phyloP scores from a whole-genome alignment of 2,113 vertebrate species.

The Myiagra hebetior region DNA sequence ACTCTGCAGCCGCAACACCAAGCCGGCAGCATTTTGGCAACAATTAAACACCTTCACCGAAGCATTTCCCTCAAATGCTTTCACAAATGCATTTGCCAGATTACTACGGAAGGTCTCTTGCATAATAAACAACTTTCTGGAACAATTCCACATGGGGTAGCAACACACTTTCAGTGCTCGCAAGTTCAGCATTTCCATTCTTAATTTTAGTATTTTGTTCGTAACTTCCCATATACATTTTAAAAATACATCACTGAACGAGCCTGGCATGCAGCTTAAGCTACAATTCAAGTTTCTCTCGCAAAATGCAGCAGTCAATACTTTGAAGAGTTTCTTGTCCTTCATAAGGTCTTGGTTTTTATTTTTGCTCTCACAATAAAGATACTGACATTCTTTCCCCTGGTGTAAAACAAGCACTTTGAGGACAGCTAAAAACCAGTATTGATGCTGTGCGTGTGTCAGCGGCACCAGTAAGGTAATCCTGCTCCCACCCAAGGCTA shows the following conservation, averaged over 20 bases:
- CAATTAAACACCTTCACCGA: background rate
- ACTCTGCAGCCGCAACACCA: background rate
- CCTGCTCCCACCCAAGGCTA: background rate
- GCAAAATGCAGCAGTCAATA: background rate
- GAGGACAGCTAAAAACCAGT: background rate
- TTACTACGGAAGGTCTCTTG: background rate
- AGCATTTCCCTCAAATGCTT: background rate
- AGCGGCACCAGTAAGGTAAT: background rate
- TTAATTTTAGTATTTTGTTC: slow-evolving; percentile 18
- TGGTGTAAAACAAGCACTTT: background rate
- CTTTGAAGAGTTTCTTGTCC: background rate
- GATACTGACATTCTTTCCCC: background rate
- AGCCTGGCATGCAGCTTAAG: background rate
- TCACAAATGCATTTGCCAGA: background rate
- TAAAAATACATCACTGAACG: background rate
- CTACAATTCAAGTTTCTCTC: background rate
- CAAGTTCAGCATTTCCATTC: slow-evolving; percentile 6
- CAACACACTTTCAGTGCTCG: background rate
- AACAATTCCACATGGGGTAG: slow-evolving; percentile 48
- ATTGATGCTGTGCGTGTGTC: background rate
- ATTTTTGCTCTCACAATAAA: background rate
- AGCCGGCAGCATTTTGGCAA: background rate
- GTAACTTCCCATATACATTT: background rate
- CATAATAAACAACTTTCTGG: slow-evolving; percentile 57
- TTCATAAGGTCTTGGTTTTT: background rate